Evolutionary conservation across 1,140 invertebrate species (phyloP), one percentile per base, ranked within the genome.

Genomic region (Muscidifurax raptorellus): DNA sequence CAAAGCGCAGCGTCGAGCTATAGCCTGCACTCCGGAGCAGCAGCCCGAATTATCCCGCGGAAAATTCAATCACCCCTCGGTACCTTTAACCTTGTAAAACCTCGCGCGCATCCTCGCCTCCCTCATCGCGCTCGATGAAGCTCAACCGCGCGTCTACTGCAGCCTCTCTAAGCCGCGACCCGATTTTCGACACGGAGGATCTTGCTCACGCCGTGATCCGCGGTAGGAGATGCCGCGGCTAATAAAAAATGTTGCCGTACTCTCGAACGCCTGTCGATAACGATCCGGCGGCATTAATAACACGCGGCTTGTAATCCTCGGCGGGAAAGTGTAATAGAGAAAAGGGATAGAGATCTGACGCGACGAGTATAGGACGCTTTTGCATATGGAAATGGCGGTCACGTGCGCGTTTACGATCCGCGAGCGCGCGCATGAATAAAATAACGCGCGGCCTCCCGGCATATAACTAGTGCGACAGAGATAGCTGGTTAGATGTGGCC

Each of bases 351-450:
- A 5, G n/a, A 72, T 12, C 36, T 30, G 30, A 30, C n/a, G 40
- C 52, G 22, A n/a, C 52, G 52, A 40, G 36, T 40, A 40, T 36
- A 7, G 36, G 36, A 40, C 15, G 22, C 27, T 74, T 74, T 74
- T 74, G 72, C 72, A 74, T 74, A 74, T 74, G 72, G 72, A 74
- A 74, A 74, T 74, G 12, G 10, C 15, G 2, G 3, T 9, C 32
- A 25, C 72, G 28, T 15, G 18, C 36, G 27, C 22, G 18, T 28
- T 28, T 69, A 69, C 67, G 67, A 74, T 74, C 28, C 27, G 27
- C 67, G 67, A 69, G 12, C 22, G 30, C 22, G 69, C 69, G 30
- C 32, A 74, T 74, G 72, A 74, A 74, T 74, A 74, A 74, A 36
- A 74, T 74, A 74, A 74, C 30, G 32, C 10, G 72, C 18, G 12